Evolutionary conservation across 2,797 vertebrate species (phyloP).

Genomic region (Simalia tracyae): DNA sequence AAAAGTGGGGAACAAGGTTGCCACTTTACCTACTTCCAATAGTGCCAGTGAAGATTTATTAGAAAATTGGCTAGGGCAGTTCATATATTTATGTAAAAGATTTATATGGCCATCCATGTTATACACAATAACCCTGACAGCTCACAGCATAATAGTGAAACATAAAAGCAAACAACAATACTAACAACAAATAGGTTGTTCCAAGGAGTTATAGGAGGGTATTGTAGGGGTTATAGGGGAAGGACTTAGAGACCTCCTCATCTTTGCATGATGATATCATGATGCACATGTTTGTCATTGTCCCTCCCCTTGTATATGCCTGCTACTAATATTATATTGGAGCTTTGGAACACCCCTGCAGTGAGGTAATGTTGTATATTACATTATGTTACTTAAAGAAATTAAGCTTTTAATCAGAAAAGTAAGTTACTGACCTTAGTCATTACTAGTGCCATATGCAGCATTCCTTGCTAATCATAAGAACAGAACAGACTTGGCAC

Average conservation of each 20-base stretch:
- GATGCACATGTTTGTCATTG: not conserved
- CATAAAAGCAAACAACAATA: not conserved
- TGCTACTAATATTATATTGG: not conserved
- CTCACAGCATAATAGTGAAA: not conserved
- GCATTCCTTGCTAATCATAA: not conserved
- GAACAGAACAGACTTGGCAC: not conserved
- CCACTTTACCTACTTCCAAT: not conserved
- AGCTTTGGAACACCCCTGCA: conserved; percentile 1
- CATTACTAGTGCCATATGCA: not conserved
- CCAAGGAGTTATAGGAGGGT: not conserved
- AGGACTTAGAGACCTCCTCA: not conserved
- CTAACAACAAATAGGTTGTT: not conserved
- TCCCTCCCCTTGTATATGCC: not conserved
- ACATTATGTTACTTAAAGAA: conserved; percentile 1
- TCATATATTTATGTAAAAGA: not conserved
- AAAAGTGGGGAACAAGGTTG: not conserved
- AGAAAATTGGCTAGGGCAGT: not conserved
- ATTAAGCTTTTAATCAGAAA: not conserved
- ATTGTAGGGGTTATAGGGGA: not conserved
- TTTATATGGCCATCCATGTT: not conserved
- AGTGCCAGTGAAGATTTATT: not conserved
- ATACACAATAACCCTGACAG: not conserved
- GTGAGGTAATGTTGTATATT: conserved; percentile 20
- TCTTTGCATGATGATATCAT: not conserved
- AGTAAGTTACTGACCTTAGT: not conserved